Percentiles rank a stretch among this genome's conserved stretches.
Evolutionary conservation across 2,113 vertebrate species (phyloP).

Genomic region (Euleptes europaea): DNA sequence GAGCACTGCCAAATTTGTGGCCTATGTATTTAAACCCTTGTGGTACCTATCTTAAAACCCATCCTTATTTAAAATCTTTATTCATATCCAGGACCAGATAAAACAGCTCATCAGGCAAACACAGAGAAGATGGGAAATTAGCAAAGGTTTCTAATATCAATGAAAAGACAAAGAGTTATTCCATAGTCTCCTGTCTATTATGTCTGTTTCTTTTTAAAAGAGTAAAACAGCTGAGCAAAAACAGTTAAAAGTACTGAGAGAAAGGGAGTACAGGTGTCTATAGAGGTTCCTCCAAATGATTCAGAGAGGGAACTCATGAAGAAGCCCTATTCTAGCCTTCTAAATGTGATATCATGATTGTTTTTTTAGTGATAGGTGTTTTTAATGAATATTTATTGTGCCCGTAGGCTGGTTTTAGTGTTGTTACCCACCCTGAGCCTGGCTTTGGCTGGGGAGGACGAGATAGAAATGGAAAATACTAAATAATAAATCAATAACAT

Average conservation of each 20-base stretch:
- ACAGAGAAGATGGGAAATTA: not conserved
- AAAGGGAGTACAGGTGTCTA: not conserved
- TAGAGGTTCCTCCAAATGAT: not conserved
- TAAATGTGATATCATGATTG: no score
- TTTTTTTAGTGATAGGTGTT: no score
- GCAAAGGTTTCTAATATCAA: not conserved
- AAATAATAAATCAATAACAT: no score
- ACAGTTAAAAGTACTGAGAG: not conserved
- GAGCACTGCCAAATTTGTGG: not conserved
- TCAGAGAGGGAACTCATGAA: not conserved
- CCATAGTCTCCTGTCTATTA: not conserved
- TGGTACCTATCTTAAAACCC: not conserved
- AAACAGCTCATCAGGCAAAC: slow-evolving; percentile 2
- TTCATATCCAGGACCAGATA: not conserved
- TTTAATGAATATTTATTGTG: no score
- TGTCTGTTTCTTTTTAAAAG: not conserved
- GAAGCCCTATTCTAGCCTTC: no score
- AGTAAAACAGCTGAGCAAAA: not conserved
- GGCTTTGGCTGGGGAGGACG: no score
- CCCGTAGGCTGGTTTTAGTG: no score
- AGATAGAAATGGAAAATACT: no score
- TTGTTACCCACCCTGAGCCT: no score
- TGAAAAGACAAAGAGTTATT: not conserved
- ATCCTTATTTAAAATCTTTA: slow-evolving; percentile 16
- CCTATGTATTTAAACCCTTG: not conserved